Evolutionary conservation across 1,140 invertebrate genomes (phyloP).

Genomic region (Trachymyrmex septentrionalis): DNA sequence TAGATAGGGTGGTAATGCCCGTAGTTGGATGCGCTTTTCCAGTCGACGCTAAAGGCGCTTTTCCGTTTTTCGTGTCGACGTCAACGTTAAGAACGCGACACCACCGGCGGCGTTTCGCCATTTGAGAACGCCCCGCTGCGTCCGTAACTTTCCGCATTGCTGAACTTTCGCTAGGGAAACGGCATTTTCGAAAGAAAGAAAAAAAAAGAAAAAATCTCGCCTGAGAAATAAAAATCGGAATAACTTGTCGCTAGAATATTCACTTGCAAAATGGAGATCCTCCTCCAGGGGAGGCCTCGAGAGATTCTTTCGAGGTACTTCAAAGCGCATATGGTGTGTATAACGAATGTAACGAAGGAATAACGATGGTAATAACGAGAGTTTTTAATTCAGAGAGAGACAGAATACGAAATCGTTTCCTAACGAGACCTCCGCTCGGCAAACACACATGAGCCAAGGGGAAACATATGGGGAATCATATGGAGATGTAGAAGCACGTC

Average conservation of each 20-base stretch:
- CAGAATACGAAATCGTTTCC: constrained; percentile 11
- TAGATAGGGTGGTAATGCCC: constrained; percentile 79
- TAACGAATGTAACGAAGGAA: background rate
- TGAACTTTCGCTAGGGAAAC: background rate
- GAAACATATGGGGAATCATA: constrained; percentile 41
- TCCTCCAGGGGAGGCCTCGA: background rate
- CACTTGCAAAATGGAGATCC: background rate
- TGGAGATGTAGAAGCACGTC: constrained; percentile 18
- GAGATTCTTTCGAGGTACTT: background rate
- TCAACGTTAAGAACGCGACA: constrained; percentile 74
- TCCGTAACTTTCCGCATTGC: constrained; percentile 19
- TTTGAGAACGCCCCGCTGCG: background rate
- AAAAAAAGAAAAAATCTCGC: constrained; percentile 7
- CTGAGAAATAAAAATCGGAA: background rate
- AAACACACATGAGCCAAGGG: background rate
- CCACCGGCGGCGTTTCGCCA: constrained; percentile 19
- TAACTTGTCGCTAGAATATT: background rate
- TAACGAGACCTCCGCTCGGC: constrained; percentile 9
- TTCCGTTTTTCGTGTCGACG: constrained; percentile 81
- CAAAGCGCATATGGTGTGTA: background rate
- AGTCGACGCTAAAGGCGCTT: constrained; percentile 80
- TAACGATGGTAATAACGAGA: constrained; percentile 9
- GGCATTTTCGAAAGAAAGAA: background rate
- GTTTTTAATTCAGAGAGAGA: background rate
- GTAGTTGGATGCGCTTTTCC: constrained; percentile 82